A percentile compares a stretch with the other conserved stretches of the same genome.
Conservation (phyloP, 2,113 vertebrate species). For the Paedocypris sp. region DNA sequence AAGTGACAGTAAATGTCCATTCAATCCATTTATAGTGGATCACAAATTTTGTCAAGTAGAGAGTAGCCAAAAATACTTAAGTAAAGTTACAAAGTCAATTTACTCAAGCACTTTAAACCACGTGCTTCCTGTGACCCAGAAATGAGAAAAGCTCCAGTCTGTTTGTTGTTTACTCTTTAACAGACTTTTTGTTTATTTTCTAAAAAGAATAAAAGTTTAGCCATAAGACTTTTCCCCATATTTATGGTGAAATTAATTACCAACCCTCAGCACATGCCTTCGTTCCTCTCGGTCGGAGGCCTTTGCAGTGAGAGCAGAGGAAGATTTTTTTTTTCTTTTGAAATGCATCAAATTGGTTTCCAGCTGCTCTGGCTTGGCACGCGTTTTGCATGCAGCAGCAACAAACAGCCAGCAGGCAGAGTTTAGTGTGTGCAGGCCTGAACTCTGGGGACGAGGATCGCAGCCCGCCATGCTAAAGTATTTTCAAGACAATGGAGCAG, state of each 20-base stretch:
- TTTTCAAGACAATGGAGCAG: conserved; percentile 22
- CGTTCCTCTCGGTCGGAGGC: conserved; percentile 13
- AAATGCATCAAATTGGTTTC: conserved; percentile 32
- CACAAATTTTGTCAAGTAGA: no score
- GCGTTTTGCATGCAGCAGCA: conserved; percentile 31
- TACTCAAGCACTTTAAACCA: no score
- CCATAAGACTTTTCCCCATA: conserved; percentile 1
- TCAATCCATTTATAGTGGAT: no score
- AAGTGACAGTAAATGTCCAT: no score
- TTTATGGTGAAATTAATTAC: conserved; percentile 22
- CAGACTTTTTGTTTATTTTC: no score
- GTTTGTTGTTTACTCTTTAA: no score
- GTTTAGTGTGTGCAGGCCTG: conserved; percentile 15
- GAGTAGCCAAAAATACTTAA: no score
- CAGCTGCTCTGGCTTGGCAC: conserved; percentile 25
- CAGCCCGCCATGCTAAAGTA: conserved; percentile 1
- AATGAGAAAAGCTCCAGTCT: no score
- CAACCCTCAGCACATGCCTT: background rate
- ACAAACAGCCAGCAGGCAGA: conserved; percentile 38
- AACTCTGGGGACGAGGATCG: conserved; percentile 5
- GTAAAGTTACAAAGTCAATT: no score
- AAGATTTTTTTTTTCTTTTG: conserved; percentile 34
- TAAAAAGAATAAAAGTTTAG: background rate
- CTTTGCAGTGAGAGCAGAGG: conserved; percentile 17
- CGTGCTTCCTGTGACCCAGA: no score